Evolutionary conservation across 2,113 vertebrate genomes (phyloP).

Genomic region (Percopsis transmontana): DNA sequence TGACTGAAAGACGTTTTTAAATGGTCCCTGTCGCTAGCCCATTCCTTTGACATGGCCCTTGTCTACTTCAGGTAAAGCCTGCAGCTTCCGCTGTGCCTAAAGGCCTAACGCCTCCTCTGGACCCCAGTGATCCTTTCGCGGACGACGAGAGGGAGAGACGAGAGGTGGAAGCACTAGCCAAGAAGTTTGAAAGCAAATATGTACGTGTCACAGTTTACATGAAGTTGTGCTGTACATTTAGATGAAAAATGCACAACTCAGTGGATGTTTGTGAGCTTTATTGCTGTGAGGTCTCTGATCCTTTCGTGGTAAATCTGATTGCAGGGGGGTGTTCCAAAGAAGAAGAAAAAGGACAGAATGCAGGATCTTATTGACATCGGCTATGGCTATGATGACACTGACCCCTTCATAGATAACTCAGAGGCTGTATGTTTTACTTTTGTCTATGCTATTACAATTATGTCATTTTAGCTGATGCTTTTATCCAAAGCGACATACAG

Average conservation of each 20-base stretch:
- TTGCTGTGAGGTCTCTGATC: not conserved
- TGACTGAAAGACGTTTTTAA: not conserved
- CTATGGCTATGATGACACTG: slow-evolving; percentile 95
- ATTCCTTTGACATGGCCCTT: not conserved
- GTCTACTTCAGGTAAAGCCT: slow-evolving; percentile 58
- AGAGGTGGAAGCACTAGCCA: slow-evolving; percentile 92
- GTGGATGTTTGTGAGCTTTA: not conserved
- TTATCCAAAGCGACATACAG: not conserved
- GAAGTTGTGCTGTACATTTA: not conserved
- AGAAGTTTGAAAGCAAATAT: slow-evolving; percentile 98
- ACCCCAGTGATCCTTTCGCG: slow-evolving; percentile 87
- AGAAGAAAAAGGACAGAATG: slow-evolving; percentile 92
- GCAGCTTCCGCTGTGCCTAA: slow-evolving; percentile 66
- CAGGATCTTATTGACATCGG: slow-evolving; percentile 99
- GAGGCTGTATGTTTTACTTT: slow-evolving; percentile 89
- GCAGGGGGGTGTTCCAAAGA: slow-evolving; percentile 83
- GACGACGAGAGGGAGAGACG: slow-evolving; percentile 87
- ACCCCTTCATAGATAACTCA: slow-evolving; percentile 98
- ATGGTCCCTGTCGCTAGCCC: not conserved
- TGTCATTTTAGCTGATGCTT: not conserved
- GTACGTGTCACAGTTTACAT: slow-evolving; percentile 74
- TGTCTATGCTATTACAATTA: not conserved
- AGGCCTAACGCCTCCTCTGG: slow-evolving; percentile 70
- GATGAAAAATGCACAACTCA: not conserved
- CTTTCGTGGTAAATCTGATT: not conserved